Evolutionary conservation across 2,888 invertebrate genomes (phyloP).

Genomic region (Epiblema foenella): DNA sequence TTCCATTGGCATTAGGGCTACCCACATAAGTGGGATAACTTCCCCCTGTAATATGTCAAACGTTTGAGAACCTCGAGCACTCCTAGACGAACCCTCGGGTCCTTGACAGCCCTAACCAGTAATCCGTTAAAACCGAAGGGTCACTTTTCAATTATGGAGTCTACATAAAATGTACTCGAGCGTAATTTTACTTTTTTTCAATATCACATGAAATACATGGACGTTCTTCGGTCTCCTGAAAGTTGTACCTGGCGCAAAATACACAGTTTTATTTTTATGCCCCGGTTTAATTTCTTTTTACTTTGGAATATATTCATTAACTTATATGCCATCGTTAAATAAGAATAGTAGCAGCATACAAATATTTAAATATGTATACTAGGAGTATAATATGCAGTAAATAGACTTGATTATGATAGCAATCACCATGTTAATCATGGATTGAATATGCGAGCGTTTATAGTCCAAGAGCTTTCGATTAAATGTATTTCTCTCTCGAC

Average conservation of each 20-base stretch:
- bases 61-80: conserved; percentile 48
- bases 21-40: conserved; percentile 54
- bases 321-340: no score
- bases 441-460: no score
- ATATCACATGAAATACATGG: conserved; percentile 37
- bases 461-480: no score
- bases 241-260: conserved; percentile 2
- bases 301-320: no score
- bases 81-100: conserved; percentile 57
- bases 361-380: no score
- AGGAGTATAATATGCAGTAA: no score
- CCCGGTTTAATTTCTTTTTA: no score
- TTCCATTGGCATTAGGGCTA: conserved; percentile 42
- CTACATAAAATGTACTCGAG: conserved; percentile 60
- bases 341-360: no score
- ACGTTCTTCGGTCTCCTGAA: neutral
- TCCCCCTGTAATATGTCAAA: conserved; percentile 69
- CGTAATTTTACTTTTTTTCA: conserved; percentile 56
- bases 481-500: no score
- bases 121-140: conserved; percentile 76
- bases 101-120: conserved; percentile 75
- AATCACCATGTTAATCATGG: no score
- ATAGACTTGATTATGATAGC: no score
- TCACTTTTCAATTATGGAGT: conserved; percentile 56
- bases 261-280: neutral